phyloP scores from a whole-genome alignment of 1,140 invertebrate species.

The Capitella teleta region DNA sequence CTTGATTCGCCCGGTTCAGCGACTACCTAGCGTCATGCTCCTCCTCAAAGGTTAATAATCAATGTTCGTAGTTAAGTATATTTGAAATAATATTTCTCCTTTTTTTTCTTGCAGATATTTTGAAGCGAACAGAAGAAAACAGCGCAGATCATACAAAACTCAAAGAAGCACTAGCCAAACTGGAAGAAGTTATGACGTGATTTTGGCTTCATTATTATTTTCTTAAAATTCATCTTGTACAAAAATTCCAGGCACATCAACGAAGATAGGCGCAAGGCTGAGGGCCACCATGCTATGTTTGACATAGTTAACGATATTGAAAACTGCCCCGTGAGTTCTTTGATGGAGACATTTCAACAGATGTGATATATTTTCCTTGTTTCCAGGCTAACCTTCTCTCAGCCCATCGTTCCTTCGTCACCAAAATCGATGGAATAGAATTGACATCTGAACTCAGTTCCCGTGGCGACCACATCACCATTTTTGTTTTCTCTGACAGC shows the following conservation, averaged over 20 bases:
- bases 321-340: constrained; percentile 67
- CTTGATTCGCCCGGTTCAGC: constrained; percentile 89
- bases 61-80: not conserved
- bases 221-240: not conserved
- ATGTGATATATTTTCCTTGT: not conserved
- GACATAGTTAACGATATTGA: constrained; percentile 97
- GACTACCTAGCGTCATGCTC: constrained; percentile 86
- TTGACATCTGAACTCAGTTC: constrained; percentile 72
- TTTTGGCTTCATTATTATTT: constrained; percentile 8
- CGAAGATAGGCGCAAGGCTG: constrained; percentile 90
- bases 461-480: constrained; percentile 70
- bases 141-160: constrained; percentile 75
- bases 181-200: constrained; percentile 81
- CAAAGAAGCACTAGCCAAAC: constrained; percentile 68
- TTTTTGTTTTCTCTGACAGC: constrained; percentile 88
- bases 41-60: constrained; percentile 48
- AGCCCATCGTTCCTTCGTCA: constrained; percentile 77
- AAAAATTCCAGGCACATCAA: constrained; percentile 62
- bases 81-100: not conserved
- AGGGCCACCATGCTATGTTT: constrained; percentile 88
- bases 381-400: constrained; percentile 70
- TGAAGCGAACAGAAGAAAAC: constrained; percentile 75
- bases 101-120: constrained; percentile 57
- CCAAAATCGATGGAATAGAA: constrained; percentile 78
- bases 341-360: not conserved